A percentile compares a stretch with the other conserved stretches of the same genome.
phyloP scores from a whole-genome alignment of 2,797 vertebrate species.

The Sandelia bainsii region DNA sequence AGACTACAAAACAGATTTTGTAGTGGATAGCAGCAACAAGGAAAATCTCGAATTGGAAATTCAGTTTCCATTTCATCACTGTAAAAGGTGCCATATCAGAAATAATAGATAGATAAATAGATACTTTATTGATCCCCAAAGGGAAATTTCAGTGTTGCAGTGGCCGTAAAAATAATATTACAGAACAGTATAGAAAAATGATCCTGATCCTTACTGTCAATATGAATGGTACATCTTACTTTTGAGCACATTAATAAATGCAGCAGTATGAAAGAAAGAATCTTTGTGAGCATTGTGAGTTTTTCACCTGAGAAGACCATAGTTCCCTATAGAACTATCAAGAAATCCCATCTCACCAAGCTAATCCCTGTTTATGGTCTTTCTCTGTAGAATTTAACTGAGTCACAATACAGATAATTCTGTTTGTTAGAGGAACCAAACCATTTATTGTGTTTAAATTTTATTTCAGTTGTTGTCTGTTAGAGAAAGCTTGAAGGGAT shows the following conservation, averaged over 20 bases:
- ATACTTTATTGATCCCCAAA: too few species aligned
- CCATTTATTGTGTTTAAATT: background rate
- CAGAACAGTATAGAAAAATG: too few species aligned
- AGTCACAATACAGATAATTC: conserved; percentile 4
- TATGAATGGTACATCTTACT: background rate
- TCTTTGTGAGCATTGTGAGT: background rate
- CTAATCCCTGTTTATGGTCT: conserved; percentile 1
- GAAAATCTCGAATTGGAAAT: too few species aligned
- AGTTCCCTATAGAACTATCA: background rate
- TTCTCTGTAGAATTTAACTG: conserved; percentile 13
- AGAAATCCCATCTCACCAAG: background rate
- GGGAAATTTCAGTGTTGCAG: too few species aligned
- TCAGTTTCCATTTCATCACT: too few species aligned
- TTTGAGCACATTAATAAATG: background rate
- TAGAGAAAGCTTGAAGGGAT: background rate
- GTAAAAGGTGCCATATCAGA: too few species aligned
- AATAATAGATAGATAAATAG: too few species aligned
- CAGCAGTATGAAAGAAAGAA: background rate
- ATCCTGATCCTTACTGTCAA: background rate
- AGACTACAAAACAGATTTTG: conserved; percentile 5
- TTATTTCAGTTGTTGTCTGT: background rate
- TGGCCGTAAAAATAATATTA: too few species aligned
- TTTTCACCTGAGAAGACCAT: too few species aligned
- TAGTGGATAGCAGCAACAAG: too few species aligned
- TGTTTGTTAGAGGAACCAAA: conserved; percentile 2